phyloP scores from a whole-genome alignment of 2,888 invertebrate species.

The Brachypalpus laphriformis region DNA sequence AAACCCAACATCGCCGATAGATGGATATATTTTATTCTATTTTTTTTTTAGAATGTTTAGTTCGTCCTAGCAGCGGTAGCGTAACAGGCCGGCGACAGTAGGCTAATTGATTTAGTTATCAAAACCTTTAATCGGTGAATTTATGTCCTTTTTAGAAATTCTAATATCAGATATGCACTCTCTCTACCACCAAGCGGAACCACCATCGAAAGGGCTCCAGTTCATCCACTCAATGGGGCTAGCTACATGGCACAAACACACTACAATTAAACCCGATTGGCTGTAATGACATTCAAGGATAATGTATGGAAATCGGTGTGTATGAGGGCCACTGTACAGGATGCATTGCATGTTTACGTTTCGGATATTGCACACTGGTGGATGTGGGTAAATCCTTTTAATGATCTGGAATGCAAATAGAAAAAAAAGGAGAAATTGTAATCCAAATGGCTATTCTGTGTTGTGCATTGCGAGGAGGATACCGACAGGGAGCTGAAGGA shows the following conservation, averaged over 20 bases:
- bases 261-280: conserved; percentile 61
- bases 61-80: not conserved
- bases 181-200: not conserved
- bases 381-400: conserved; percentile 57
- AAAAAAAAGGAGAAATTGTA: conserved; percentile 18
- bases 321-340: not conserved
- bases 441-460: conserved; percentile 50
- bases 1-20: not conserved
- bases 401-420: conserved; percentile 62
- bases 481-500: not conserved
- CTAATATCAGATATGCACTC: conserved; percentile 26
- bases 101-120: conserved; percentile 63
- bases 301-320: conserved; percentile 61
- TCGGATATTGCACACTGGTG: not conserved
- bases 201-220: not conserved
- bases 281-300: conserved; percentile 64
- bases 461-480: conserved; percentile 2
- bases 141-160: conserved; percentile 61
- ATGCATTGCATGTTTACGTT: conserved; percentile 19
- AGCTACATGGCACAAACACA: not conserved
- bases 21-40: not conserved
- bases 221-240: not conserved
- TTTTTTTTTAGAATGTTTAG: conserved; percentile 8
- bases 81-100: not conserved
- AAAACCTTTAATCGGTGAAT: conserved; percentile 56